These are phyloP conservation scores for Prionailurus viverrinus DNA, from an alignment of 2,113 vertebrate genomes.

Conservation along the genomic window DNA sequence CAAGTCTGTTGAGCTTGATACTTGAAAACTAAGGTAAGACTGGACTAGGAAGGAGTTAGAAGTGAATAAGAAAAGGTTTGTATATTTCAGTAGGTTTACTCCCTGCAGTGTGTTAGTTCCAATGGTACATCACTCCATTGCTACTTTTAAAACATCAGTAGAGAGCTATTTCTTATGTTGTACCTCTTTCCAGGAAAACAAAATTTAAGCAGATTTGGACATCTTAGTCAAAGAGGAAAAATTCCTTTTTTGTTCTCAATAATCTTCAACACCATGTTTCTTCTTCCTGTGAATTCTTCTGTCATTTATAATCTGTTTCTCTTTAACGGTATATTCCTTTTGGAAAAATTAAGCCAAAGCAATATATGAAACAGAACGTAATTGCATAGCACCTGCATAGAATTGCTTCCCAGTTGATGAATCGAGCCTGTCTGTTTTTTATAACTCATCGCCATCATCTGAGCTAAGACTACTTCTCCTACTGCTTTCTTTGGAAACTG, in stretches of 20 bases:
- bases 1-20: background rate
- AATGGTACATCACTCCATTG: background rate
- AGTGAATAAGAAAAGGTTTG: background rate
- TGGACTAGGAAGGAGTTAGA: background rate
- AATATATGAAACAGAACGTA: background rate
- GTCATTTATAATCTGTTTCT: slow-evolving; percentile 57
- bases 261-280: slow-evolving; percentile 39
- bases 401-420: slow-evolving; percentile 47
- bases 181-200: slow-evolving; percentile 55
- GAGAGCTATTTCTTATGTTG: background rate
- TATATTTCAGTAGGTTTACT: background rate
- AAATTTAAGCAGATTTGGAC: slow-evolving; percentile 63
- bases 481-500: slow-evolving; percentile 95
- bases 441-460: slow-evolving; percentile 92
- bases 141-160: background rate
- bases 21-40: background rate
- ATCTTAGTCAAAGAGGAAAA: slow-evolving; percentile 12
- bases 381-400: slow-evolving; percentile 70
- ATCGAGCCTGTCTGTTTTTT: slow-evolving; percentile 75
- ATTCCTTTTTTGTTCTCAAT: background rate
- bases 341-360: slow-evolving; percentile 66
- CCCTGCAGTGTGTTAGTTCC: background rate
- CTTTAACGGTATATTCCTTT: slow-evolving; percentile 7
- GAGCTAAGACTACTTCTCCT: slow-evolving; percentile 97
- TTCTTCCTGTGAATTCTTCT: slow-evolving; percentile 62